A percentile compares a stretch with the other conserved stretches of the same genome.
Evolutionary conservation across 2,888 invertebrate genomes (phyloP).

Genomic region (Plagiodera versicolora): DNA sequence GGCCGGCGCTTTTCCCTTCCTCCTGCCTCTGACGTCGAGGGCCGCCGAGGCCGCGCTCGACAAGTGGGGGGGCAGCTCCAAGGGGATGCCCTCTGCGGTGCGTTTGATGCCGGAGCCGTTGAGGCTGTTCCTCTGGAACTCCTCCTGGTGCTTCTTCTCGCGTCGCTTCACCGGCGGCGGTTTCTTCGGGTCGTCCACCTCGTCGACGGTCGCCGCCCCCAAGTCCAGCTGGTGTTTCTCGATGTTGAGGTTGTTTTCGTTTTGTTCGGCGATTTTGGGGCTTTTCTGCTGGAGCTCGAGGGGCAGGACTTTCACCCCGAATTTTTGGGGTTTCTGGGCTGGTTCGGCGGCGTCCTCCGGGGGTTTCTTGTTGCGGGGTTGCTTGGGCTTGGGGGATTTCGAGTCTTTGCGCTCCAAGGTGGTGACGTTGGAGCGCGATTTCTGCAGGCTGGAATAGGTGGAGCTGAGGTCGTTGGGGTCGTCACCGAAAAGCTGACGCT

Average conservation of each 20-base stretch:
- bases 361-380: conserved; percentile 36
- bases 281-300: conserved; percentile 44
- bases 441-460: conserved; percentile 54
- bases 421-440: conserved; percentile 48
- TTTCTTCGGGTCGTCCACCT: conserved; percentile 56
- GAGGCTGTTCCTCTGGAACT: conserved; percentile 54
- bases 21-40: conserved; percentile 60
- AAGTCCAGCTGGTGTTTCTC: conserved; percentile 39
- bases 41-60: conserved; percentile 73
- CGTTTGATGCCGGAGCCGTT: conserved; percentile 64
- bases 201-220: conserved; percentile 51
- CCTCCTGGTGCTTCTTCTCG: conserved; percentile 48
- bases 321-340: conserved; percentile 66
- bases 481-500: conserved; percentile 53
- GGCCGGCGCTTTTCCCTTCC: conserved; percentile 74
- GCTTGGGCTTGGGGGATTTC: conserved; percentile 42
- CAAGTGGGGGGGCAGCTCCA: conserved; percentile 72
- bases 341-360: too few species aligned
- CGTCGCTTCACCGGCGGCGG: conserved; percentile 58
- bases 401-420: conserved; percentile 50
- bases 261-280: conserved; percentile 49
- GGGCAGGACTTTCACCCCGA: conserved; percentile 69
- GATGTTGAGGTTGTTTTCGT: conserved; percentile 53
- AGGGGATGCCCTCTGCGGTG: conserved; percentile 65
- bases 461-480: conserved; percentile 52